Evolutionary conservation across 2,113 vertebrate genomes (phyloP).

Genomic region (Mobula birostris): DNA sequence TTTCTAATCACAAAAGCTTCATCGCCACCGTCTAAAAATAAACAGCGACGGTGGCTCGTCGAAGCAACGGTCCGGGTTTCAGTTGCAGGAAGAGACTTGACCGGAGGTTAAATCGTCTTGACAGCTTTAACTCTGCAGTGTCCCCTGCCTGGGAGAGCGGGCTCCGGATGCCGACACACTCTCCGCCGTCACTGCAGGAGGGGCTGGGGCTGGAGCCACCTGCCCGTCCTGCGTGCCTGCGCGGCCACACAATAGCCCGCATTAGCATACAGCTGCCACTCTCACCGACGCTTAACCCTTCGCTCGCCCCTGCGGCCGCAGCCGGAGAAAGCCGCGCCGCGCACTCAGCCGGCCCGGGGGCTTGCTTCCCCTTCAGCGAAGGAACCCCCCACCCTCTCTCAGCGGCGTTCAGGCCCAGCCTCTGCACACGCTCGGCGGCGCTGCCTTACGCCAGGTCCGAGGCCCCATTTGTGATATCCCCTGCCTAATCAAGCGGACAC

Average conservation of each 20-base stretch:
- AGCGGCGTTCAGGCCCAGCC: neutral
- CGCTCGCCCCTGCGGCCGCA: neutral
- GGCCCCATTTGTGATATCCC: neutral
- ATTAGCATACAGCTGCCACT: conserved; percentile 74
- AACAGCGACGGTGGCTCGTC: neutral
- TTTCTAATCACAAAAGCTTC: neutral
- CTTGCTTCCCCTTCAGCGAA: neutral
- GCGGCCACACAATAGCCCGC: conserved; percentile 46
- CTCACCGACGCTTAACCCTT: conserved; percentile 9
- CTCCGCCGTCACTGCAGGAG: conserved; percentile 33
- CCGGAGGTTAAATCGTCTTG: neutral
- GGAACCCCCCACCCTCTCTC: neutral
- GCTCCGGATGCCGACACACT: neutral
- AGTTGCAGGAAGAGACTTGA: neutral
- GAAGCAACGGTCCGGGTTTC: neutral
- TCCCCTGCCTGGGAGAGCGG: neutral
- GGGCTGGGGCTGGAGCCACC: conserved; percentile 46
- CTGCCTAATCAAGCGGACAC: neutral
- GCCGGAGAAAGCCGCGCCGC: no score
- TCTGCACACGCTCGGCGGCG: neutral
- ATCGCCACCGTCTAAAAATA: neutral
- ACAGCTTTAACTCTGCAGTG: neutral
- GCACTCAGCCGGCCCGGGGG: no score
- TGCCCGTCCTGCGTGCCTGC: conserved; percentile 41
- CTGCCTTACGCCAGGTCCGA: neutral